Base-by-base conservation (phyloP, 2,797 vertebrate species). In the Poecilia wingei region DNA sequence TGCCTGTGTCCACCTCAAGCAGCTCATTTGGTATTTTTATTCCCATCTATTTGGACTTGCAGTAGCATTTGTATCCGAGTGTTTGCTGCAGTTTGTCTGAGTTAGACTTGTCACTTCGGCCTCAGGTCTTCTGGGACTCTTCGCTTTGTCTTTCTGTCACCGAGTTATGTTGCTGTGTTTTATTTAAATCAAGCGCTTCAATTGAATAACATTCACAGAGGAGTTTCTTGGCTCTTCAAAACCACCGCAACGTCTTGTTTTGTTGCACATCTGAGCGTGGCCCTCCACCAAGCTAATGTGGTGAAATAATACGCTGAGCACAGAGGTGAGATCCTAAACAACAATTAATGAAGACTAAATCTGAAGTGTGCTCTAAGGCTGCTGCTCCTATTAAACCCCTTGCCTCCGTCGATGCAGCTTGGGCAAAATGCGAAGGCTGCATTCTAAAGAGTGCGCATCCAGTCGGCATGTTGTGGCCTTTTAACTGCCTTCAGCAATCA, bases 401-500 rank as follows among this genome's bases (percentile, higher is more conserved):
- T 84, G 79, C 81, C 84, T 88, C 82, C 83, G 41, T 88, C 88
- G 77, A 75, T 74, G 85, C 84, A 57, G 66, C 82, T 74, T 18
- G 76, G n/a, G 82, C 81, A 81, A 90, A 90, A 81, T 20, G 82
- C 87, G 3, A 39, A 84, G 88, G 74, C 83, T 92, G 85, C 96
- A 97, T 82, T 89, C 89, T 90, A 81, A 64, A 46, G n/a, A 95
- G 95, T 96, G 96, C 95, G 95, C 95, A 95, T 96, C 93, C 95
- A 86, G 84, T 91, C 74, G 79, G 86, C 85, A 86, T 86, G 83
- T 96, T 96, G 95, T 96, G 96, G 95, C 95, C 96, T 95, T 96
- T 93, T 96, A 96, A 97, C 96, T 95, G 96, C 95, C 95, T 95
- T 90, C 91, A 95, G 97, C 97, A 97, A 98, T 98, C 96, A 97